These are phyloP conservation scores for Lepilemur septentrionalis DNA, from an alignment of 2,797 vertebrate species.

Conservation along the genomic window DNA sequence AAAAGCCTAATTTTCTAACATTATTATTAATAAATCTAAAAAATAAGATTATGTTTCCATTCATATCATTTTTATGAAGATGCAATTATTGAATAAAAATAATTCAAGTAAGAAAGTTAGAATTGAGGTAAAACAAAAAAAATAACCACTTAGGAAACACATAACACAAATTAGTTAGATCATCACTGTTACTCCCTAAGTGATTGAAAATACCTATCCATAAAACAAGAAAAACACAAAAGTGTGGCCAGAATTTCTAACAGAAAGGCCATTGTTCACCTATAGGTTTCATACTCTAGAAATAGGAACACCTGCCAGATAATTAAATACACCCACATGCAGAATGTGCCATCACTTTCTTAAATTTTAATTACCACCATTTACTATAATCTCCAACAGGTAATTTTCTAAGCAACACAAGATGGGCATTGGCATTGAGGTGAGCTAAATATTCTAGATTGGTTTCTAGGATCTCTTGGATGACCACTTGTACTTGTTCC, in stretches of 20 bases:
- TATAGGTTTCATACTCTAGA: slow-evolving; percentile 36
- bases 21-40: slow-evolving; percentile 10
- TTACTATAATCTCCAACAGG: slow-evolving; percentile 71
- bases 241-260: slow-evolving; percentile 38
- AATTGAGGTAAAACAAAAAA: background rate
- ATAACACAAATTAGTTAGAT: background rate
- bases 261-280: slow-evolving; percentile 71
- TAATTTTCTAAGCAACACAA: slow-evolving; percentile 61
- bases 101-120: slow-evolving; percentile 13
- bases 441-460: background rate
- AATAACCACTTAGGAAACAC: background rate
- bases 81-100: background rate
- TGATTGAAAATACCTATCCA: slow-evolving; percentile 18
- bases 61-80: background rate
- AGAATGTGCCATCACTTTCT: slow-evolving; percentile 31
- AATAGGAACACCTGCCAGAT: slow-evolving; percentile 65
- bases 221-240: slow-evolving; percentile 5
- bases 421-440: background rate
- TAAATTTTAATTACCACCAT: slow-evolving; percentile 67
- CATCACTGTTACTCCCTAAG: background rate
- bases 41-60: background rate
- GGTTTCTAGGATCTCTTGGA: background rate
- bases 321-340: slow-evolving; percentile 72
- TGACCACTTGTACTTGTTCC: background rate
- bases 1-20: slow-evolving; percentile 4